Evolutionary conservation across 64 coral and sea anemone genomes (phyloP).

Genomic region (Actinia tenebrosa): DNA sequence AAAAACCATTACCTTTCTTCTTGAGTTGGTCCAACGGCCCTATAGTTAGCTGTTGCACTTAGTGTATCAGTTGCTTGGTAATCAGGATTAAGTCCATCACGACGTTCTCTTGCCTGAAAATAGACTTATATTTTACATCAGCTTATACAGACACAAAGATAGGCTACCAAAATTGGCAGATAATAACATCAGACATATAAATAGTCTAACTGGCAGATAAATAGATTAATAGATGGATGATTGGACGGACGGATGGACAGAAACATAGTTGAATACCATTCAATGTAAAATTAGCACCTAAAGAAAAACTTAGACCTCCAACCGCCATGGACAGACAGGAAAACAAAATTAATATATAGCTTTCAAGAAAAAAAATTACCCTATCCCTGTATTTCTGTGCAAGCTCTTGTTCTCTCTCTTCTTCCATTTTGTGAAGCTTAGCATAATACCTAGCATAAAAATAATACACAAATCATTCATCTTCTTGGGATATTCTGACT

Average conservation of each 20-base stretch:
- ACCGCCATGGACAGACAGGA: neutral
- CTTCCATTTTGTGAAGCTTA: slow-evolving; percentile 90
- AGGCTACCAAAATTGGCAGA: no score
- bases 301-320: no score
- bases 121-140: no score
- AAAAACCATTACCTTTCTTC: slow-evolving; percentile 67
- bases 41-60: slow-evolving; percentile 86
- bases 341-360: no score
- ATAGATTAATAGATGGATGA: no score
- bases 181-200: no score
- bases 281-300: no score
- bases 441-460: slow-evolving; percentile 74
- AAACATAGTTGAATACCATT: no score
- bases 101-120: slow-evolving; percentile 78
- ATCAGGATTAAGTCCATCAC: slow-evolving; percentile 79
- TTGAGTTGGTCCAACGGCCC: slow-evolving; percentile 94
- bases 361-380: slow-evolving; percentile 15
- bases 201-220: no score
- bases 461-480: neutral
- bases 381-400: slow-evolving; percentile 92
- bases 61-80: slow-evolving; percentile 89
- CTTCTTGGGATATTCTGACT: no score
- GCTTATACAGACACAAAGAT: no score
- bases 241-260: no score
- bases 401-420: slow-evolving; percentile 92